Evolutionary conservation across 2,797 vertebrate genomes (phyloP), one percentile per base, ranked within the genome.

Genomic region (Ispidina lecontei): DNA sequence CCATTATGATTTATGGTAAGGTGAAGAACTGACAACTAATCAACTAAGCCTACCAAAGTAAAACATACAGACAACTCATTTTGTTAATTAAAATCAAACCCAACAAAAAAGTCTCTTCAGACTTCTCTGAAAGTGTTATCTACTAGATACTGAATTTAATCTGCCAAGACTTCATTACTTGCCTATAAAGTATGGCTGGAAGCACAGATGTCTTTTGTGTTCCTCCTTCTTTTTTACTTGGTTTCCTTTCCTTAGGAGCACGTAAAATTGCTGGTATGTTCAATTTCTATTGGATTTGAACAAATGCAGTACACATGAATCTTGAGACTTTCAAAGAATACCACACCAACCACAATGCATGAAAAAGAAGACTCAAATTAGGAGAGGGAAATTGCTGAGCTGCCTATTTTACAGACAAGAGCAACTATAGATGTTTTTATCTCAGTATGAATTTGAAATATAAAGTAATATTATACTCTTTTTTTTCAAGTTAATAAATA

Each of bases 201-300:
- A 99, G 98, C 29, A 93, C 93, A 89, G 98, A 98, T 4, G 98
- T 95, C 96, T 99, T 99, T 67, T 99, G 98, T 26, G 98, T 87
- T 88, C 98, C 99, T 94, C 99, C 99, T 96, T 99, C 99, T 94
- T 99, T 99, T 97, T 99, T 99, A 98, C 98, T 99, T 63, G 99
- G 99, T 89, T 99, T 99, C 96, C 99, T 98, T 87, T 99, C 99
- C 96, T 99, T 99, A 8, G 99, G 99, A 83, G 98, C 98, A 95
- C 99, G 98, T 93, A 99, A 97, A 96, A 99, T 98, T 81, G 98
- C 97, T 17, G 99, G 99, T 87, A 98, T 97, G 87, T 98, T 99
- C 91, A 99, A 97, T 97, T 99, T 99, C 99, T 99, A 95, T 89
- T 69, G 90, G 82, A 95, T 97, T 96, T 93, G 85, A 97, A 97